Base-by-base conservation (phyloP, 2,888 invertebrate species). In the Esperia sulphurella region DNA sequence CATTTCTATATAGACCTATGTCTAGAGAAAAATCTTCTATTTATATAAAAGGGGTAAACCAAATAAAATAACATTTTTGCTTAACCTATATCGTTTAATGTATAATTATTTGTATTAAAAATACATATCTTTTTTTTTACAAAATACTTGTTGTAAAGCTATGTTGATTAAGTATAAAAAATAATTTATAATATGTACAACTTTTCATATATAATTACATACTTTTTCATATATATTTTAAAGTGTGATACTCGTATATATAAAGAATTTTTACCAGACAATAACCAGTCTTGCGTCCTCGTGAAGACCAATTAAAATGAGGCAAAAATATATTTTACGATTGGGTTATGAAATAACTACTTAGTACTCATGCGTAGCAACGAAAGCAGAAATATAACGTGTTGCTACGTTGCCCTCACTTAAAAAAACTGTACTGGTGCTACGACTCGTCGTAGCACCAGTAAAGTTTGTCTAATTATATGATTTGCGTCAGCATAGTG, bases 221-320 rank as follows among this genome's bases (percentile, higher is more conserved):
- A 35, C n/a, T n/a, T n/a, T 35, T 40, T 1, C 40, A 21, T 13
- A 45, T 45, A n/a, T 41, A 30, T 42, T 43, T 46, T 43, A 42
- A 39, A 21, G 21, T 3, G 21, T 21, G 21, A 3, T 21, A 21
- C 2, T 3, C 21, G n/a, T n/a, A 21, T 3, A 5, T 21, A 3
- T 21, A 21, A 21, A 5, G 21, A 41, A 52, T 39, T 54, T 55
- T 59, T 55, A 59, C 62, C 58, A 60, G 53, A 58, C 58, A 45
- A 60, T 60, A 63, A 65, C 69, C 74, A 77, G 76, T 76, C 80
- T 80, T 76, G 57, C 80, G 83, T 84, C 83, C 84, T 81, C 80
- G 57, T 30, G 54, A 76, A 81, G 76, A 79, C 76, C 58, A 71
- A 75, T 57, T 61, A 43, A 54, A 48, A 57, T 52, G 47, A 57